Base-by-base conservation (phyloP, 2,113 vertebrate species). In the Saguinus midas region DNA sequence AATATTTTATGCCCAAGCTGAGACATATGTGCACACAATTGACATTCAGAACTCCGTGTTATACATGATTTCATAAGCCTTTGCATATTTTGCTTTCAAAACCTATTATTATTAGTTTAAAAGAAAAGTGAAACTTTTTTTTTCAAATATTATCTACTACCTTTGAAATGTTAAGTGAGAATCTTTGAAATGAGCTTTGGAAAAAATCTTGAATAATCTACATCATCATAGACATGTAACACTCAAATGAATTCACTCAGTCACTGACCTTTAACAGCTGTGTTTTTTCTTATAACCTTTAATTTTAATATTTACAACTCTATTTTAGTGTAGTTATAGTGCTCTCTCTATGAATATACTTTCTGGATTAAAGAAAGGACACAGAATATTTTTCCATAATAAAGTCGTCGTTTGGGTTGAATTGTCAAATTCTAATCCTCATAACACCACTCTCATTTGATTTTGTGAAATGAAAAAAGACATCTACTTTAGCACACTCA, bases 401-500 rank as follows among this genome's bases (percentile, higher is more conserved):
- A 97, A 98, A 98, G 95, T n/a, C 7, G 76, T 98, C 91, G 89
- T 98, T 93, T 98, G 97, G 95, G 96, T 97, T 97, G 97, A 98
- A 98, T 97, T 98, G 96, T 96, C 98, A 98, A 97, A 97, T 97
- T 90, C 94, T 97, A 98, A 98, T 98, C 98, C 98, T 94, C 94
- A 95, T 91, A 96, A 96, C 91, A 96, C 92, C 97, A 70, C 83
- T 98, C 75, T 97, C 97, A 35, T 96, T 97, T 97, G 87, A 82
- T 98, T 98, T 98, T 98, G 97, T 98, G 92, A 95, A 92, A 87
- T 4, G 58, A 98, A 98, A 94, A 98, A 98, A 98, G 97, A 91
- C 95, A 55, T 97, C 88, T 82, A 94, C 84, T 98, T 93, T 95
- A 88, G 85, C 94, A 80, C 37, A 88, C 87, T 98, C 43, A 0